Evolutionary conservation across 2,888 invertebrate species (phyloP).

Genomic region (Coecobrya sp.): DNA sequence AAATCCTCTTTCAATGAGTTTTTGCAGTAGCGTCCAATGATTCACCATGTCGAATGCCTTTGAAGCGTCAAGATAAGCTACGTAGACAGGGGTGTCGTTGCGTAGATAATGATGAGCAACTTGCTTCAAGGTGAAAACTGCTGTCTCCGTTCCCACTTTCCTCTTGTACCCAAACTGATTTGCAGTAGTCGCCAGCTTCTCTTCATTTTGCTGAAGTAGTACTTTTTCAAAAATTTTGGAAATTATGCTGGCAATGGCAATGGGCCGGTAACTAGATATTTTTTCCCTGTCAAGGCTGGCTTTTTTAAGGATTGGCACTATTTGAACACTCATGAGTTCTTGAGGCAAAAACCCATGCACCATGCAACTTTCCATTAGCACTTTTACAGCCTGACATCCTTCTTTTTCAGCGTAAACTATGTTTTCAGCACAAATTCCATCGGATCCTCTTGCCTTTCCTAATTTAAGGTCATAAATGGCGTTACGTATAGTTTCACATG

Average conservation of each 20-base stretch:
- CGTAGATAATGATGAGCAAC: conserved; percentile 53
- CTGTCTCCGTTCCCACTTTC: conserved; percentile 47
- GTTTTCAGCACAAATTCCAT: neutral
- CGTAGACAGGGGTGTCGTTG: conserved; percentile 41
- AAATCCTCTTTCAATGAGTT: conserved; percentile 8
- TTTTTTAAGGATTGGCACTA: conserved; percentile 22
- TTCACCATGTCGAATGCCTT: conserved; percentile 46
- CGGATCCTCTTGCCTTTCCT: too few relatives aligned
- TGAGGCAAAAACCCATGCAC: conserved; percentile 5
- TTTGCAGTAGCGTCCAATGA: conserved; percentile 8
- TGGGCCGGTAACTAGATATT: too few relatives aligned
- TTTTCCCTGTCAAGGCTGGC: too few relatives aligned
- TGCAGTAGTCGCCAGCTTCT: neutral
- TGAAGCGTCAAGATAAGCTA: conserved; percentile 43
- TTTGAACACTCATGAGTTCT: neutral
- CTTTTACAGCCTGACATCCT: neutral
- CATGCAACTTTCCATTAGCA: neutral
- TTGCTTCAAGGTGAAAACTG: conserved; percentile 43
- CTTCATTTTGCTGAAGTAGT: neutral
- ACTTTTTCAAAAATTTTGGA: too few relatives aligned
- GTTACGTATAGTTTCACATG: too few relatives aligned
- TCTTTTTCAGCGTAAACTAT: too few relatives aligned
- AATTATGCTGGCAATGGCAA: too few relatives aligned
- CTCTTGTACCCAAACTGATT: conserved; percentile 68
- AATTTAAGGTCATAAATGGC: too few relatives aligned